These are phyloP conservation scores for Urocitellus parryii DNA, from an alignment of 2,113 vertebrate genomes.

Conservation along the genomic window DNA sequence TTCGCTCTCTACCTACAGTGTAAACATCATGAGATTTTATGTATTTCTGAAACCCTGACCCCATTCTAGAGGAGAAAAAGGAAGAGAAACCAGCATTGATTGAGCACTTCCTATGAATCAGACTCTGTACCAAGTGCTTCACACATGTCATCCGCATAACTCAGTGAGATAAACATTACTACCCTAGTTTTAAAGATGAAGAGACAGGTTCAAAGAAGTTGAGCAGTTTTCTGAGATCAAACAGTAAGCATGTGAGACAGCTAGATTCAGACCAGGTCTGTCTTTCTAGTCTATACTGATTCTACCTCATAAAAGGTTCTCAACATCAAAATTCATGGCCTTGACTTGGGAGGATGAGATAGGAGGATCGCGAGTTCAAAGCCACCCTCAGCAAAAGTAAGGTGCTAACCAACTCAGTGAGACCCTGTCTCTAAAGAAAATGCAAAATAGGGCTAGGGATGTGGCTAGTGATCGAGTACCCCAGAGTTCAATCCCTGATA, in stretches of 20 bases:
- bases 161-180: background rate
- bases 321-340: background rate
- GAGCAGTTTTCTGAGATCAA: conserved; percentile 10
- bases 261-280: conserved; percentile 2
- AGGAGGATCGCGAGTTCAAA: no score
- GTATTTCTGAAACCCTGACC: background rate
- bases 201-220: conserved; percentile 54
- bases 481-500: no score
- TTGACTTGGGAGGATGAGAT: background rate
- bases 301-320: conserved; percentile 12
- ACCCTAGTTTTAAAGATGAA: conserved; percentile 30
- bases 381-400: no score
- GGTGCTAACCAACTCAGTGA: no score
- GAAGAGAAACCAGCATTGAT: background rate
- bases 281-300: background rate
- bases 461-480: no score
- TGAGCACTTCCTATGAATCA: background rate
- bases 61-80: background rate
- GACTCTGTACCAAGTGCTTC: background rate
- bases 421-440: no score
- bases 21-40: background rate
- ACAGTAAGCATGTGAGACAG: background rate
- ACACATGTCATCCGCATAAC: conserved; percentile 17
- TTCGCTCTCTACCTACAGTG: background rate
- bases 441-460: no score